Base-by-base conservation (phyloP, 2,113 vertebrate genomes). In the Origma solitaria region DNA sequence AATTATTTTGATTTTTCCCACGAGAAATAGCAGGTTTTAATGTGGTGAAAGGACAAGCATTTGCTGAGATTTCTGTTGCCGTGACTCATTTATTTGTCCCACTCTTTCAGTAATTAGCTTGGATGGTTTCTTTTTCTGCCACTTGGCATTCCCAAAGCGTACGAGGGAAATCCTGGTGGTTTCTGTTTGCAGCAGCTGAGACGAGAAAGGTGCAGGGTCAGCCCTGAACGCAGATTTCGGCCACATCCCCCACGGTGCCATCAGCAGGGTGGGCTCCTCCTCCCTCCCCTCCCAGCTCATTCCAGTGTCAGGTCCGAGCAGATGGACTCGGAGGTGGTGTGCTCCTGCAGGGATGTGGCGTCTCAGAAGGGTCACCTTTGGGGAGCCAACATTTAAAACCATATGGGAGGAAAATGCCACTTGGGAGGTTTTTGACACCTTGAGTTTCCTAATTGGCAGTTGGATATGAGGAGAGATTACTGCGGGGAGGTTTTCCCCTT, bases 11-110 rank as follows among this genome's bases (percentile, higher is more conserved):
- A 75, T 76, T 95, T 87, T 66, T 78, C 69, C 61, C 71, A 25
- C 37, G 42, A 72, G 40, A 83, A 83, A 69, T 31, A 45, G 22
- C 19, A 23, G 57, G 54, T 45, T 96, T 95, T 90, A 50, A 70
- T 10, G 28, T 57, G 56, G 20, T 66, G 77, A 64, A 86, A 93
- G 50, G 44, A 86, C 47, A 83, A 25, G 56, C 25, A 17, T 65
- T 93, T 90, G 51, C 68, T 45, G 56, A 78, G 44, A 79, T 86
- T 82, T 84, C 72, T 8, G 1, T 45, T 62, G 47, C 85, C 10
- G 10, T 88, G 80, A 95, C 65, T 93, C 90, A 81, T 84, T 96
- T 78, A 15, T 82, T 86, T 64, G 47, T 86, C 68, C 64, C 86
- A 16, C 71, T 80, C 76, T 71, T 70, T 17, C 80, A 64, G 47